These are phyloP conservation scores for Sardina pilchardus DNA, from an alignment of 2,113 vertebrate genomes.

Conservation along the genomic window DNA sequence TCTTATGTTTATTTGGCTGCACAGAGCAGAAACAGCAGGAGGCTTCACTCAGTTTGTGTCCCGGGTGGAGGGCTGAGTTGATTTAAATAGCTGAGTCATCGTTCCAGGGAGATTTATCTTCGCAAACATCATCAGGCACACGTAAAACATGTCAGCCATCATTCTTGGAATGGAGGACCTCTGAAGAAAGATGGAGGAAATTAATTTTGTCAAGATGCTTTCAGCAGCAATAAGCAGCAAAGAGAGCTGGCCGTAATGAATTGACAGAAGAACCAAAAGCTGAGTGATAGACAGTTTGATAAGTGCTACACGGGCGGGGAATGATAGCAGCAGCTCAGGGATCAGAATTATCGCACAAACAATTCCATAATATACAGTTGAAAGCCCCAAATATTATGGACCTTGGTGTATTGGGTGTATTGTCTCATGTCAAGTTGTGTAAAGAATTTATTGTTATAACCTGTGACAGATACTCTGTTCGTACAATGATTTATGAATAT, in stretches of 20 bases:
- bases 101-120: not conserved
- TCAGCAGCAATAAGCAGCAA: not conserved
- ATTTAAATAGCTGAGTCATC: not conserved
- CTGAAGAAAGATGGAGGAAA: not conserved
- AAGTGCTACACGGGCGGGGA: not conserved
- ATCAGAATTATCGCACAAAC: not conserved
- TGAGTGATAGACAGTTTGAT: not conserved
- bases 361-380: not conserved
- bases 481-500: conserved; percentile 9
- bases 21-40: not conserved
- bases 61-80: not conserved
- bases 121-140: not conserved
- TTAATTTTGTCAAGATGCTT: not conserved
- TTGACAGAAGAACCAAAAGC: not conserved
- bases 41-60: not conserved
- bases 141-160: conserved; percentile 1
- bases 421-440: not conserved
- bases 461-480: not conserved
- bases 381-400: not conserved
- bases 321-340: not conserved
- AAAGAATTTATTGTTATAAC: not conserved
- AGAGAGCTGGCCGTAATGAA: not conserved
- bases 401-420: not conserved
- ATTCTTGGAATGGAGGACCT: not conserved
- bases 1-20: not conserved